Base-by-base conservation (phyloP, 2,113 vertebrate species). In the Aspiorhynchus laticeps region DNA sequence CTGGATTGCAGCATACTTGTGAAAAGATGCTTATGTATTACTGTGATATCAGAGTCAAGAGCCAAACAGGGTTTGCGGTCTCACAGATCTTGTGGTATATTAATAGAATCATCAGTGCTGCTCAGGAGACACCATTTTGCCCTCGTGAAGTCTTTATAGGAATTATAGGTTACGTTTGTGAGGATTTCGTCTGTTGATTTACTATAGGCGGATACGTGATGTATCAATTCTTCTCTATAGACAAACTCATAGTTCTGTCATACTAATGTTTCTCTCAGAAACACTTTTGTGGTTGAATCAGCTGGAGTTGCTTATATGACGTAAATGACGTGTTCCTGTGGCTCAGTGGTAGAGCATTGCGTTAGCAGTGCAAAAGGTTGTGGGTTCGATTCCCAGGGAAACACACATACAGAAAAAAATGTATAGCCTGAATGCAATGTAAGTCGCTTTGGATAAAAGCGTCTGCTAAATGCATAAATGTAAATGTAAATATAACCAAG, bases 61-160 rank as follows among this genome's bases (percentile, higher is more conserved):
- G 80, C 77, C 80, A 75, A 85, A 85, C 67, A 80, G 83, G 12
- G 31, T 75, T 84, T 17, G 61, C 59, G 17, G 46, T 78, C 71
- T 88, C 76, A 38, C 17, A 80, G 87, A 41, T 84, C 51, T 86
- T 86, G 26, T 61, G 33, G 73, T 79, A 73, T 86, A 67, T 69
- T 86, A 88, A 86, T 84, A 86, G 63, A 51, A 41, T 48, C 15
- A 21, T 51, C 24, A 51, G 63, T 28, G 31, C 75, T 73, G 56
- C 61, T 43, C 65, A 56, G 43, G 26, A 73, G 73, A 67, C 59
- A 41, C n/a, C 59, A 82, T 46, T 82, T 46, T 46, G 38, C 31
- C n/a, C 80, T 82, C 5, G 3, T 69, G 17, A 67, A 48, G 38
- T 48, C 80, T 80, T 1, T 38, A 38, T 41, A 26, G 56, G 24